Conservation (phyloP, 2,888 invertebrate genomes). For the Unio delphinus region DNA sequence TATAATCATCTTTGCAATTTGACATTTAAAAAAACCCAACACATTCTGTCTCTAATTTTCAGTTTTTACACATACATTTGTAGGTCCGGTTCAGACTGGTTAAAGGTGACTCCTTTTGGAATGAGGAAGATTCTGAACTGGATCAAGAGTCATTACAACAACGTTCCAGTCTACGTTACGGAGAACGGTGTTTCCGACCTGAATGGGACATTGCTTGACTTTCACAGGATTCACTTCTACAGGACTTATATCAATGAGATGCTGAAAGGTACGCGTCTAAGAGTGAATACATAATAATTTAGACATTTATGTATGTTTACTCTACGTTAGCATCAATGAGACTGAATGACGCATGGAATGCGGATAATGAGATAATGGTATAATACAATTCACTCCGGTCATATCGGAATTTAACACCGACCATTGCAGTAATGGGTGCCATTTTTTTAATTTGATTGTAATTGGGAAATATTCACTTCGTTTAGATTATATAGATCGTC, state of each 20-base stretch:
- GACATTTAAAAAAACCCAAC: neutral
- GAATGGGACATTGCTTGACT: constrained; percentile 57
- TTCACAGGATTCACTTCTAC: constrained; percentile 57
- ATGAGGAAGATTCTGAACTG: constrained; percentile 59
- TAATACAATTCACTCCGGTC: too few relatives aligned
- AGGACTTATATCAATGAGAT: constrained; percentile 64
- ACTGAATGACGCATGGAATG: too few relatives aligned
- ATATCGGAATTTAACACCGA: too few relatives aligned
- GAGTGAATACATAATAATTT: too few relatives aligned
- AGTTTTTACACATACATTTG: neutral
- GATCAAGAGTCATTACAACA: constrained; percentile 55
- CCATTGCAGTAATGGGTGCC: too few relatives aligned
- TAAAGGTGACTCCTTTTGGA: constrained; percentile 59
- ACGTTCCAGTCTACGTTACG: constrained; percentile 58
- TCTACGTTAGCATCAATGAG: too few relatives aligned
- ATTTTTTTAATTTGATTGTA: too few relatives aligned
- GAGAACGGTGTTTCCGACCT: constrained; percentile 65
- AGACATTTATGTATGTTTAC: too few relatives aligned
- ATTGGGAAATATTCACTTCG: too few relatives aligned
- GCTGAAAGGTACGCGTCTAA: constrained; percentile 59
- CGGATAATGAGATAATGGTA: too few relatives aligned
- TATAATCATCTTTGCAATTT: neutral
- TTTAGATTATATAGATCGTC: too few relatives aligned
- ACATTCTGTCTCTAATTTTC: neutral
- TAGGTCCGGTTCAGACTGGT: constrained; percentile 57